Percentiles rank a stretch among this genome's conserved stretches.
Conservation (phyloP, 2,888 invertebrate species). For the Scaptomyza parva region DNA sequence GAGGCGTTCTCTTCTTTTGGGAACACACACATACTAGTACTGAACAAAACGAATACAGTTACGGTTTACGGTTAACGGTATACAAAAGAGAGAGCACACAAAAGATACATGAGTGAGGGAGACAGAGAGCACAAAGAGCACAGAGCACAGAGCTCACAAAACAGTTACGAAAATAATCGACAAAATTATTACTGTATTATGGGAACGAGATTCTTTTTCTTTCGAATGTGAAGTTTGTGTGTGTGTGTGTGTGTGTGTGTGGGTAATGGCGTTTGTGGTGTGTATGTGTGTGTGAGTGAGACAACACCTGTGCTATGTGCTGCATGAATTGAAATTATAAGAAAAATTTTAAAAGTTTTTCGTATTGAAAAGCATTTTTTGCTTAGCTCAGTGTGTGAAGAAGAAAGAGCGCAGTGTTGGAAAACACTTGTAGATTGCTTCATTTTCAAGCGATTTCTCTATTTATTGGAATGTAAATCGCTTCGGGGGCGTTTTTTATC, state of each 20-base stretch:
- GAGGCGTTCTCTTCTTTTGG: slow-evolving; percentile 29
- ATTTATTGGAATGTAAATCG: slow-evolving; percentile 40
- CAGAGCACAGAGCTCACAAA: slow-evolving; percentile 12
- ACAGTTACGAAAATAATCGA: slow-evolving; percentile 12
- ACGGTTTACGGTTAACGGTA: slow-evolving; percentile 22
- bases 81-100: slow-evolving; percentile 23
- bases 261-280: slow-evolving; percentile 20
- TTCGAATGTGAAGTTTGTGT: slow-evolving; percentile 18
- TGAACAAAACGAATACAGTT: slow-evolving; percentile 13
- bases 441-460: not conserved
- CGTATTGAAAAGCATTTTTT: slow-evolving; percentile 29
- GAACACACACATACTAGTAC: slow-evolving; percentile 44
- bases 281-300: slow-evolving; percentile 19
- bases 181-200: slow-evolving; percentile 1
- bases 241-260: slow-evolving; percentile 18
- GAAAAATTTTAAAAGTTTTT: not conserved
- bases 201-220: not conserved
- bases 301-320: slow-evolving; percentile 23
- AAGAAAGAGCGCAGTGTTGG: slow-evolving; percentile 5
- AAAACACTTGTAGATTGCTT: not conserved
- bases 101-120: slow-evolving; percentile 6
- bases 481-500: slow-evolving; percentile 1
- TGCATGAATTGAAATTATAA: not conserved
- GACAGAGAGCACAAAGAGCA: too few relatives aligned
- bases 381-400: slow-evolving; percentile 37